Evolutionary conservation across 2,113 vertebrate species (phyloP).

Genomic region (Casuarius casuarius): DNA sequence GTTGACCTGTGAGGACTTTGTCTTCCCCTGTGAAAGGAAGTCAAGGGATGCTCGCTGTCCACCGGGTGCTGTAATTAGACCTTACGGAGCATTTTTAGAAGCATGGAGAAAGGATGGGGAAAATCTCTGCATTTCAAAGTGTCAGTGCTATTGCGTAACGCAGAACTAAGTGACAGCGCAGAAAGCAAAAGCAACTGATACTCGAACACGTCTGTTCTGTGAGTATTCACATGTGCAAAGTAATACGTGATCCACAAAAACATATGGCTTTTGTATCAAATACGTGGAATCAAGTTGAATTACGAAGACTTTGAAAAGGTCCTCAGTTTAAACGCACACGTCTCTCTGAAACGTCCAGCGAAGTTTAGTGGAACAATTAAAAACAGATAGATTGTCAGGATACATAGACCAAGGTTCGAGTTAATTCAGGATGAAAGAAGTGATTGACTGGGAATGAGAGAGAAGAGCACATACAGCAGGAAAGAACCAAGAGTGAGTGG

Average conservation of each 20-base stretch:
- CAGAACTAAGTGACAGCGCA: not conserved
- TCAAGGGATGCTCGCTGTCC: not conserved
- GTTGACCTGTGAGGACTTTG: not conserved
- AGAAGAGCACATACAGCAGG: conserved; percentile 20
- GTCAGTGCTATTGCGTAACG: not conserved
- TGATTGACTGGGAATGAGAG: conserved; percentile 6
- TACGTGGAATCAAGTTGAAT: conserved; percentile 61
- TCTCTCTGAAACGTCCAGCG: conserved; percentile 55
- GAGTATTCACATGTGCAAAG: conserved; percentile 42
- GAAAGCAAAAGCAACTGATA: conserved; percentile 25
- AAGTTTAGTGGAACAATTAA: conserved; percentile 59
- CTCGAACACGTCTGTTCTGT: not conserved
- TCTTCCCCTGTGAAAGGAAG: not conserved
- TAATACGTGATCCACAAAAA: conserved; percentile 42
- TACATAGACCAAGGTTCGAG: conserved; percentile 4
- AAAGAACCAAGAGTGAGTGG: not conserved
- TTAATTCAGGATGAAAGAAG: conserved; percentile 59
- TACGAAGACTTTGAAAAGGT: conserved; percentile 63
- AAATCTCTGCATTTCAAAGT: not conserved
- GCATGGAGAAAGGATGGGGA: not conserved
- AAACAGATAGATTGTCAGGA: conserved; percentile 62
- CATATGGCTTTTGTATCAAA: conserved; percentile 56
- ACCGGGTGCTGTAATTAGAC: not conserved
- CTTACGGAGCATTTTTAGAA: not conserved
- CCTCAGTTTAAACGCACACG: conserved; percentile 29